Evolutionary conservation across 1,140 invertebrate genomes (phyloP).

Genomic region (Parasteatoda tepidariorum): DNA sequence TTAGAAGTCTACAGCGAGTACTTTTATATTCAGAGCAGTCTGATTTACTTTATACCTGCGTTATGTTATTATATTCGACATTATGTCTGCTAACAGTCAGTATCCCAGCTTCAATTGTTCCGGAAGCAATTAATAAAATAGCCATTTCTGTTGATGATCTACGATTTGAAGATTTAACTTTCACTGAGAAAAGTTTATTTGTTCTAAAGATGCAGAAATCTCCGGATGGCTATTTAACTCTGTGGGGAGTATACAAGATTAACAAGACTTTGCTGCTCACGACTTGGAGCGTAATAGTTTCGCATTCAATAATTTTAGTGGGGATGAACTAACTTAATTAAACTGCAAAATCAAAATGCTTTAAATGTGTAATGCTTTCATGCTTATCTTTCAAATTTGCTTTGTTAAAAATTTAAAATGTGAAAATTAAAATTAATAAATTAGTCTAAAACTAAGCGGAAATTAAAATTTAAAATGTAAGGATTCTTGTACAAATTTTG

Average conservation of each 20-base stretch:
- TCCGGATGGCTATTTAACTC: neutral
- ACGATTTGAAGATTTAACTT: neutral
- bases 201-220: neutral
- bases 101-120: neutral
- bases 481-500: neutral
- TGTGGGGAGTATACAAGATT: neutral
- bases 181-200: neutral
- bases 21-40: neutral
- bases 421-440: neutral
- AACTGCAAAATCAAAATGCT: neutral
- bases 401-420: neutral
- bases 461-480: neutral
- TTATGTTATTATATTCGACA: neutral
- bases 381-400: neutral
- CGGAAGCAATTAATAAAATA: neutral
- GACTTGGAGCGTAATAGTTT: neutral
- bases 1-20: neutral
- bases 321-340: neutral
- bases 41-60: neutral
- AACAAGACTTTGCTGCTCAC: neutral
- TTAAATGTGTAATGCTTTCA: too few relatives aligned
- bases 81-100: neutral
- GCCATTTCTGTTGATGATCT: neutral
- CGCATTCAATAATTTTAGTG: neutral
- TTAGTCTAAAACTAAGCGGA: neutral